These are phyloP conservation scores for Enteromius trimaculatus DNA, from an alignment of 2,797 vertebrate species.

Conservation along the genomic window DNA sequence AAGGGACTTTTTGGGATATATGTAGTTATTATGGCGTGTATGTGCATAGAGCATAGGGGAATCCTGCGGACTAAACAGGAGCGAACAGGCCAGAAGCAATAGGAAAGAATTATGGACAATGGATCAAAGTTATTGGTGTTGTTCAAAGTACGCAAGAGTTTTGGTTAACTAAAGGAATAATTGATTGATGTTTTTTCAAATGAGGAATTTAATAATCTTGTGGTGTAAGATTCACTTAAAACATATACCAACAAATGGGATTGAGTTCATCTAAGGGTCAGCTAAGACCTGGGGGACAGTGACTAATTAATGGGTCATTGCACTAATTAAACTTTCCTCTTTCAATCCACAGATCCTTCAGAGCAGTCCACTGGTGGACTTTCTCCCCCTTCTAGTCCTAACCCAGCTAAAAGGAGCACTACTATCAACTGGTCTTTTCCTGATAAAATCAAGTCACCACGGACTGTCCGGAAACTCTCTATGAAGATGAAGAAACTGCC, in stretches of 20 bases:
- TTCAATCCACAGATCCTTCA: conserved; percentile 70
- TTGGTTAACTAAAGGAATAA: not conserved
- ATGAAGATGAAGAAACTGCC: conserved; percentile 99
- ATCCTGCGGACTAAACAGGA: conserved; percentile 9
- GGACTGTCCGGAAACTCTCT: conserved; percentile 96
- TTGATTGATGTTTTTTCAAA: not conserved
- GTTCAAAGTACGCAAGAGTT: not conserved
- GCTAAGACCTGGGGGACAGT: not conserved
- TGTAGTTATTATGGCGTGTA: conserved; percentile 15
- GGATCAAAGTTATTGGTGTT: not conserved
- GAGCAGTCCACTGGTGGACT: conserved; percentile 77
- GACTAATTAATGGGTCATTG: not conserved
- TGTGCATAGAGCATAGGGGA: conserved; percentile 1
- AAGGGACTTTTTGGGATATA: conserved; percentile 35
- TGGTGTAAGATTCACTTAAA: not conserved
- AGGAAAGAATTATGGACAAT: not conserved
- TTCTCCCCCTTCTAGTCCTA: conserved; percentile 90
- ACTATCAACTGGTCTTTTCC: conserved; percentile 97
- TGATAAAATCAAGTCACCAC: conserved; percentile 97
- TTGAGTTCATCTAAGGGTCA: not conserved
- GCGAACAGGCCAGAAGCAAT: conserved; percentile 14
- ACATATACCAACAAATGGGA: too few relatives aligned
- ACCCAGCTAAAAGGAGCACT: conserved; percentile 89
- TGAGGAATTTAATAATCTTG: not conserved
- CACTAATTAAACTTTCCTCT: conserved; percentile 42